phyloP scores from a whole-genome alignment of 2,888 invertebrate species.

The Sycophila texana region DNA sequence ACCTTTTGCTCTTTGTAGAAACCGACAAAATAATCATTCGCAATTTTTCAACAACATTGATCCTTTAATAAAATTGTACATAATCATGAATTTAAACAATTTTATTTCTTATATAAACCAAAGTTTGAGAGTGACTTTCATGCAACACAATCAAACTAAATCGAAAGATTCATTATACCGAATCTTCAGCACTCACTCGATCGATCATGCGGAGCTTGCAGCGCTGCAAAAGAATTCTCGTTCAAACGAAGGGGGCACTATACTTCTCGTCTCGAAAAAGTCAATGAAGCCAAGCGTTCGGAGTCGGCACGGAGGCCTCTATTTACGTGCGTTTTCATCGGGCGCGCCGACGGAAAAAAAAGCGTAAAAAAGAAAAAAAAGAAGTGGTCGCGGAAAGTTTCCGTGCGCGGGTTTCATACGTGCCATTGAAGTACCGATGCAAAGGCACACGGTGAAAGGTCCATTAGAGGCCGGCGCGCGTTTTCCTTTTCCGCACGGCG shows the following conservation, averaged over 20 bases:
- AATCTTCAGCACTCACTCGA: too few species aligned
- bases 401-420: background rate
- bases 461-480: conserved; percentile 43
- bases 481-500: conserved; percentile 40
- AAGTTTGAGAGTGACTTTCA: too few species aligned
- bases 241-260: background rate
- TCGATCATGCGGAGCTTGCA: too few species aligned
- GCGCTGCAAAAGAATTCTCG: too few species aligned
- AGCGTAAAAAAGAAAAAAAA: conserved; percentile 1
- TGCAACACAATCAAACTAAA: too few species aligned
- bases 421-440: conserved; percentile 39
- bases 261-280: background rate
- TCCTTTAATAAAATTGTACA: too few species aligned
- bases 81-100: too few species aligned
- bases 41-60: too few species aligned
- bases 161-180: too few species aligned
- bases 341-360: conserved; percentile 14
- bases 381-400: conserved; percentile 39
- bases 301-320: conserved; percentile 1
- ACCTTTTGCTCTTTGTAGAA: too few species aligned
- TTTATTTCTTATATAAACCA: too few species aligned
- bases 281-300: background rate
- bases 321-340: conserved; percentile 44
- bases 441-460: conserved; percentile 49
- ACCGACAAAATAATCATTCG: too few species aligned